Percentiles rank a stretch among this genome's conserved stretches.
phyloP scores from a whole-genome alignment of 2,113 vertebrate genomes.

The Atherinomorus stipes region DNA sequence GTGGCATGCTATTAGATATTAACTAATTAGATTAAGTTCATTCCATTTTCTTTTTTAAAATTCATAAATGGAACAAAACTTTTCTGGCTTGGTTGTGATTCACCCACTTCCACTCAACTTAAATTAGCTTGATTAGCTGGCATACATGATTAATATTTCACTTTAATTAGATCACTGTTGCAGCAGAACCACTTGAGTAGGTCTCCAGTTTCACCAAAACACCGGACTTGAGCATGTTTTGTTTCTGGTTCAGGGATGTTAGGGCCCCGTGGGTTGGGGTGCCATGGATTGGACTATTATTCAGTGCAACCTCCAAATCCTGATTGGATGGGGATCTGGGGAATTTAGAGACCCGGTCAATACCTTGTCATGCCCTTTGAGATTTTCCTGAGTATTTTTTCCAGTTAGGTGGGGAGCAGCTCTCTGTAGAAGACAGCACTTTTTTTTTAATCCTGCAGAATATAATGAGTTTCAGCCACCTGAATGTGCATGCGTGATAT shows the following conservation, averaged over 20 bases:
- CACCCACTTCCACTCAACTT: no score
- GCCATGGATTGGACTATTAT: neutral
- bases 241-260: neutral
- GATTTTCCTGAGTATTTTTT: neutral
- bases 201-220: no score
- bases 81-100: no score
- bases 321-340: constrained; percentile 8
- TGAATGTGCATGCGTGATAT: neutral
- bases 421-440: neutral
- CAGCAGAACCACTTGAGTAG: no score
- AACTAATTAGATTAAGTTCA: no score
- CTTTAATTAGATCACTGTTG: no score
- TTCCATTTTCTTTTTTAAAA: no score
- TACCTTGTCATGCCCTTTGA: neutral
- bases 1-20: no score
- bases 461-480: neutral
- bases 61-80: no score
- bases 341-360: constrained; percentile 9
- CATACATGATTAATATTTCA: no score
- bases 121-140: no score
- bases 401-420: neutral
- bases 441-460: neutral
- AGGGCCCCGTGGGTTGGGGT: neutral
- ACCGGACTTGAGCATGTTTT: neutral
- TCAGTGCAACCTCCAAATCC: neutral